A percentile compares a stretch with the other conserved stretches of the same genome.
These are phyloP conservation scores for Nibea albiflora DNA, from an alignment of 2,113 vertebrate genomes.

Conservation along the genomic window DNA sequence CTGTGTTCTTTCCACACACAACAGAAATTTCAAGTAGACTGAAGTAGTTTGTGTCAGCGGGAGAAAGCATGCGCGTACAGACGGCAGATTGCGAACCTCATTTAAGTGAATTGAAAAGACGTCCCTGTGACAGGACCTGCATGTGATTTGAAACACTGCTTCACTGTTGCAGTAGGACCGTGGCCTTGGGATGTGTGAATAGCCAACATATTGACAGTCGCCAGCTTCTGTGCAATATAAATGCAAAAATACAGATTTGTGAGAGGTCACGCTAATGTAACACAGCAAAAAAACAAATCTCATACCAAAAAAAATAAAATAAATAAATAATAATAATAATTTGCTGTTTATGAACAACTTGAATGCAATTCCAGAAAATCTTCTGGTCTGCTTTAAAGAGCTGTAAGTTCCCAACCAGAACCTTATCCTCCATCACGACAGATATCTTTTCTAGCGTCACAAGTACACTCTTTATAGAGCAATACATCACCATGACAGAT, in stretches of 20 bases:
- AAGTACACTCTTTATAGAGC: conserved; percentile 41
- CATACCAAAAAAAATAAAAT: too few species aligned
- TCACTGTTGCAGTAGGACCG: neutral
- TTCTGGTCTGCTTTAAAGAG: neutral
- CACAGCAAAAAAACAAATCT: neutral
- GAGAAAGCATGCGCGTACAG: neutral
- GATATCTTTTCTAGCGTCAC: conserved; percentile 17
- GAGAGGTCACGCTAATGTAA: neutral
- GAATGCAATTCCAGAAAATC: conserved; percentile 23
- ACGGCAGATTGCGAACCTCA: neutral
- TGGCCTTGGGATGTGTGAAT: neutral
- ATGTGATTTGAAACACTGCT: neutral
- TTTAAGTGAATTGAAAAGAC: neutral
- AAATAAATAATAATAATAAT: too few species aligned
- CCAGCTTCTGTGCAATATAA: neutral
- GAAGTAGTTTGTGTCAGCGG: too few species aligned
- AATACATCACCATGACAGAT: conserved; percentile 66
- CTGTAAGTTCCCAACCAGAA: neutral
- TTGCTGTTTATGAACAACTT: neutral
- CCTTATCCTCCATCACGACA: conserved; percentile 25
- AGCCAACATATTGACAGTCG: neutral
- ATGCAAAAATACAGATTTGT: neutral
- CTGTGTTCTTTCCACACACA: too few species aligned
- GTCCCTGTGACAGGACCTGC: neutral
- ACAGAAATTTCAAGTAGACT: too few species aligned